These are phyloP conservation scores for Periophthalmus magnuspinnatus DNA, from an alignment of 2,797 vertebrate genomes.

Conservation along the genomic window DNA sequence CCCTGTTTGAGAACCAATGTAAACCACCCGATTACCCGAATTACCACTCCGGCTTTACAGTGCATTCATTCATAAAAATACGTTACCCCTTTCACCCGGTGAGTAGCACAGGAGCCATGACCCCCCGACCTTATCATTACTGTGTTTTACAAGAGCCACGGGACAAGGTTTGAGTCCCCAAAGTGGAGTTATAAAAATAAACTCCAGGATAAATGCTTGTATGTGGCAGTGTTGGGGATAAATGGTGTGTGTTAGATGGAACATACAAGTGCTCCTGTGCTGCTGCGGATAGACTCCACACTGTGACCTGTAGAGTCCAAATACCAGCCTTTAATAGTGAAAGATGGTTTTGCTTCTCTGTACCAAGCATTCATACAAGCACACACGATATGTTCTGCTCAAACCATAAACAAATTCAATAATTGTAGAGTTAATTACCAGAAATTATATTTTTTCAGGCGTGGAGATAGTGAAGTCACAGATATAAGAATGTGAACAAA, in stretches of 20 bases:
- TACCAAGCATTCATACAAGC: background rate
- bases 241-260: conserved; percentile 43
- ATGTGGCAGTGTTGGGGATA: conserved; percentile 40
- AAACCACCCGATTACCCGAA: background rate
- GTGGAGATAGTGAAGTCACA: too few species aligned
- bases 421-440: too few species aligned
- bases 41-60: background rate
- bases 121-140: conserved; percentile 37
- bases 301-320: conserved; percentile 38
- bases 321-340: conserved; percentile 14
- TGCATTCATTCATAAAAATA: conserved; percentile 22
- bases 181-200: conserved; percentile 46
- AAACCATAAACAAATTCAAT: background rate
- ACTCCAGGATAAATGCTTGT: conserved; percentile 32
- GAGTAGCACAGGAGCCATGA: conserved; percentile 21
- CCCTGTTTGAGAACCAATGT: background rate
- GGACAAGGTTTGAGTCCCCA: conserved; percentile 24
- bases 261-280: conserved; percentile 53
- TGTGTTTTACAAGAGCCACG: conserved; percentile 31
- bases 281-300: conserved; percentile 18
- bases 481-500: too few species aligned
- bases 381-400: background rate
- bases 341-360: background rate
- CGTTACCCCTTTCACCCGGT: conserved; percentile 44
- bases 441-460: too few species aligned